Evolutionary conservation across 2,113 vertebrate genomes (phyloP).

Genomic region (Saccopteryx leptura): DNA sequence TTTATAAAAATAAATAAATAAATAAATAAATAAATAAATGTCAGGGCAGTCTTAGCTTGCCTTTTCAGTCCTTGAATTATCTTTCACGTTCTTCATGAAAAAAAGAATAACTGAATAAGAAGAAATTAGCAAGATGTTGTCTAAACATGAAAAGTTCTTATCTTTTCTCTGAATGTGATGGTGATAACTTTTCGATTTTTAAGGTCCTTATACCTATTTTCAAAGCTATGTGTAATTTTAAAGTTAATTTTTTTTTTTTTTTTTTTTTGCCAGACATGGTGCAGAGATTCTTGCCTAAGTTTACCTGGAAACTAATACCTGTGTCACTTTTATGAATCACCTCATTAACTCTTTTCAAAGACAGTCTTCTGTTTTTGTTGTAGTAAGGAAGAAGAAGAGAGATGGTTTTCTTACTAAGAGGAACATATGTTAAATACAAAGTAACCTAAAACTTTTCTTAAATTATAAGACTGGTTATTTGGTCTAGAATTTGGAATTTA

Average conservation of each 20-base stretch:
- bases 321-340: not conserved
- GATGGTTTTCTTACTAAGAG: not conserved
- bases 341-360: not conserved
- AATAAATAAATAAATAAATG: not conserved
- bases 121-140: not conserved
- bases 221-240: slow-evolving; percentile 31
- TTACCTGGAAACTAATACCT: not conserved
- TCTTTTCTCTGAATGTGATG: not conserved
- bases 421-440: not conserved
- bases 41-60: not conserved
- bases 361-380: not conserved
- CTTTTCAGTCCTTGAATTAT: not conserved
- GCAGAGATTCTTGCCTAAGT: not conserved
- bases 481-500: not conserved
- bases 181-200: not conserved
- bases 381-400: not conserved
- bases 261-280: not conserved
- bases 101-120: not conserved
- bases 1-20: too few relatives aligned
- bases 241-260: not conserved
- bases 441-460: not conserved
- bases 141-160: not conserved
- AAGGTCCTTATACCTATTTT: not conserved
- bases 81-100: slow-evolving; percentile 3
- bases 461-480: not conserved